A percentile compares a stretch with the other conserved stretches of the same genome.
Conservation (phyloP, 2,888 invertebrate species). For the Pollenia angustigena region DNA sequence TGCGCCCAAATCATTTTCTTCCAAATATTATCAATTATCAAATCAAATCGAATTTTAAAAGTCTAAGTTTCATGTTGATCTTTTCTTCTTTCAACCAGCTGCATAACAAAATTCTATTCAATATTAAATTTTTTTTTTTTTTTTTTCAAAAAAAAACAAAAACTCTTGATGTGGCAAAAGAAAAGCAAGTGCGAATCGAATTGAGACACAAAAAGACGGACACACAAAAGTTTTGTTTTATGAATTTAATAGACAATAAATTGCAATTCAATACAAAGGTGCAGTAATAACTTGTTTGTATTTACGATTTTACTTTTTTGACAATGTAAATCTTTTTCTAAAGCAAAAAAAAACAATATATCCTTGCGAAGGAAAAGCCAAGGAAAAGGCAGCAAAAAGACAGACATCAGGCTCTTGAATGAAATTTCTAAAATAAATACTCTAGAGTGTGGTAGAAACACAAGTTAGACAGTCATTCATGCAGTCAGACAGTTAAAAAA, state of each 20-base stretch:
- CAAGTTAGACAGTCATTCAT: neutral
- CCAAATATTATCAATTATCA: conserved; percentile 21
- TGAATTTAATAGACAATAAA: conserved; percentile 57
- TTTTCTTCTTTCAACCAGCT: conserved; percentile 27
- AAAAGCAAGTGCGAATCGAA: conserved; percentile 28
- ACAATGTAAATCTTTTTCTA: conserved; percentile 3
- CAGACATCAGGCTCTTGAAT: conserved; percentile 10
- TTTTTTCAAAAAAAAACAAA: conserved; percentile 36
- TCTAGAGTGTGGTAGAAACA: conserved; percentile 29
- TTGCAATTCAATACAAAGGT: conserved; percentile 41
- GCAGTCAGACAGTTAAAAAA: neutral
- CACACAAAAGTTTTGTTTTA: conserved; percentile 1
- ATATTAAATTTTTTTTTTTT: conserved; percentile 30
- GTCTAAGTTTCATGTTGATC: conserved; percentile 17
- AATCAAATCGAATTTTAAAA: conserved; percentile 31
- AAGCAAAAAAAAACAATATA: neutral
- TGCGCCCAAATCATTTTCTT: neutral
- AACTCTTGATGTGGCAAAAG: conserved; percentile 40
- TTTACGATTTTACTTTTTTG: conserved; percentile 4
- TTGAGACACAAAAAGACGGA: neutral
- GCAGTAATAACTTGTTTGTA: conserved; percentile 8
- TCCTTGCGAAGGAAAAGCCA: neutral
- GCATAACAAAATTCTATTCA: neutral
- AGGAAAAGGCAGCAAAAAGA: neutral
- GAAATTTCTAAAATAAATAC: conserved; percentile 15